Evolutionary conservation across 2,888 invertebrate species (phyloP).

Genomic region (Agrotis segetum): DNA sequence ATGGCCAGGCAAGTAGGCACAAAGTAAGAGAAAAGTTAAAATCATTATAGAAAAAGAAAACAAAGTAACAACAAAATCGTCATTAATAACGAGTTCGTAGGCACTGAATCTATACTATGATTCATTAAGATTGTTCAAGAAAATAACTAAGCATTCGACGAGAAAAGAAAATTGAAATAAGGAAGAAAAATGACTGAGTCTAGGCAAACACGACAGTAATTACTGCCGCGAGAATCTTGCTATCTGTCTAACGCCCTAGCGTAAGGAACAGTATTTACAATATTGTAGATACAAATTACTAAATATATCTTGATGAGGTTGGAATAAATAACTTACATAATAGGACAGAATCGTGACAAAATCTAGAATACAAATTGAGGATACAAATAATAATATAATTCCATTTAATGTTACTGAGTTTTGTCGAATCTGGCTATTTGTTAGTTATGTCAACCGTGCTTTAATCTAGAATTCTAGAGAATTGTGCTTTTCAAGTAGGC

Average conservation of each 20-base stretch:
- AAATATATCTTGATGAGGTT: slow-evolving; percentile 36
- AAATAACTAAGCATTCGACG: slow-evolving; percentile 10
- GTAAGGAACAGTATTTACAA: slow-evolving; percentile 63
- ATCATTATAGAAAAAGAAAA: not conserved
- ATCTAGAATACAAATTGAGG: not conserved
- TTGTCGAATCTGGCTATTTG: not conserved
- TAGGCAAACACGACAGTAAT: slow-evolving; percentile 69
- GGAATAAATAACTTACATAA: slow-evolving; percentile 33
- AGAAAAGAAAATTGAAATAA: slow-evolving; percentile 48
- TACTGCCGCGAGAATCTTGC: slow-evolving; percentile 64
- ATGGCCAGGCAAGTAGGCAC: not conserved
- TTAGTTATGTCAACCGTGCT: too few relatives aligned
- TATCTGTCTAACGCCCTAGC: slow-evolving; percentile 67
- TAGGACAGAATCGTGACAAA: slow-evolving; percentile 21
- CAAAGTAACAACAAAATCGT: not conserved
- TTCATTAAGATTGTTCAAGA: not conserved
- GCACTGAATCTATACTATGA: not conserved
- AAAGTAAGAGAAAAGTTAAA: not conserved
- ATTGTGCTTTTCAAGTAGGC: too few relatives aligned
- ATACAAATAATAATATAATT: not conserved
- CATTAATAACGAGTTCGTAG: not conserved
- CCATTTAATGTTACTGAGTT: not conserved
- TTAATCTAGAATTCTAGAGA: too few relatives aligned
- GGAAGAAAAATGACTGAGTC: slow-evolving; percentile 69
- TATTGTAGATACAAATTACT: slow-evolving; percentile 47